phyloP scores from a whole-genome alignment of 2,113 vertebrate species.

The Prietella phreatophila region DNA sequence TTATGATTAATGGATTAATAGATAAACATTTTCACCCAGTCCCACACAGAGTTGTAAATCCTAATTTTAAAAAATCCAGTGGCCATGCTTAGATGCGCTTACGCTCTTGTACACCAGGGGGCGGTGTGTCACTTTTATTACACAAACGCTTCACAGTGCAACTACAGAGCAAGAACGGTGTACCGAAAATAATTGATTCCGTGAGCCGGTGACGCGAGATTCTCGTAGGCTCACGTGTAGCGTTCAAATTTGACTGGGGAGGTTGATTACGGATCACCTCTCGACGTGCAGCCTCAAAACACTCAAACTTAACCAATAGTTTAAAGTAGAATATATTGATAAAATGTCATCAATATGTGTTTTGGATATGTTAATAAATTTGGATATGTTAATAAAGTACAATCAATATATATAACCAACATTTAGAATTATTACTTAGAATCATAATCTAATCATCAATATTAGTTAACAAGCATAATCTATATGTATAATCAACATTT shows the following conservation, averaged over 20 bases:
- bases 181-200: background rate
- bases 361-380: too few relatives aligned
- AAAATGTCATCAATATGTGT: too few relatives aligned
- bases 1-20: background rate
- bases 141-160: background rate
- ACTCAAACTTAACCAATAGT: background rate
- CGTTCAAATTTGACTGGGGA: background rate
- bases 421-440: too few relatives aligned
- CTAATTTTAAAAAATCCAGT: background rate
- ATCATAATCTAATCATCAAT: too few relatives aligned
- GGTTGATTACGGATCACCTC: background rate
- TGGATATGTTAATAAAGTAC: too few relatives aligned
- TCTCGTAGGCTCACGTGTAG: background rate
- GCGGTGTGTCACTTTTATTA: background rate
- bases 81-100: rapidly evolving
- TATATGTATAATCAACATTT: too few relatives aligned
- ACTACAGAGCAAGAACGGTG: background rate
- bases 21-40: background rate
- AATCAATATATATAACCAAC: too few relatives aligned
- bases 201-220: background rate
- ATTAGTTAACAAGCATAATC: too few relatives aligned
- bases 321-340: too few relatives aligned
- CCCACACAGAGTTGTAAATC: background rate
- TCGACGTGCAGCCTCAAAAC: background rate
- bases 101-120: slow-evolving; percentile 16